Evolutionary conservation across 2,888 invertebrate species (phyloP), one percentile per base, ranked within the genome.

Genomic region (Drosophila basisetae): DNA sequence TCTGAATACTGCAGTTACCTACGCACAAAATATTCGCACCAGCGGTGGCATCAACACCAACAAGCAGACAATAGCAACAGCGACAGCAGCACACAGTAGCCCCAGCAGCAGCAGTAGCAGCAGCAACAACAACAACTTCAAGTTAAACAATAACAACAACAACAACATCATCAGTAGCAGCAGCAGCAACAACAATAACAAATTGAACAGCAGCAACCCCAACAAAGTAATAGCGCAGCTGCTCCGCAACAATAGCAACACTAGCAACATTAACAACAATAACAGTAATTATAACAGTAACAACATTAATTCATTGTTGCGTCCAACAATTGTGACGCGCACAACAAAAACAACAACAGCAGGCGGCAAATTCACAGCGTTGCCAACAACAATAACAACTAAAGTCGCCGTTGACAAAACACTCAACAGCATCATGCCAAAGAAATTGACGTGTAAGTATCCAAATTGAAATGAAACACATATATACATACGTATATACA

Each of bases 1-100:
- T 90, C 94, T 98, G 91, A 96, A 97, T 6, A 96, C 97, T n/a
- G 96, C 97, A 0, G 96, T 96, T 1, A 95, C 95, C 25, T 94
- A 96, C 90, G 95, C 94, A 35, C 94, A 94, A 87, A 95, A 94
- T 56, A 92, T 89, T 92, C 78, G 87, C 28, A 74, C 81, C 62
- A 95, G 82, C 31, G 77, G 54, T 68, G 54, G 93, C 92, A 78
- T 86, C 25, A 62, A 76, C 68, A 73, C 67, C 67, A 76, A 63
- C 76, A 76, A 65, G 67, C 80, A 66, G 47, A 65, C 88, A 77
- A 65, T 35, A 37, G 13, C 43, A 54, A 13, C 53, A 67, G 53
- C 22, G n/a, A 35, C 10, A 54, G 5, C 47, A 4, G 9, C 55
- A 35, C 63, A n/a, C 22, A 60, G 59, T 22, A 61, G 33, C 7